Conservation (phyloP, 2,113 vertebrate genomes). For the Callipepla squamata region DNA sequence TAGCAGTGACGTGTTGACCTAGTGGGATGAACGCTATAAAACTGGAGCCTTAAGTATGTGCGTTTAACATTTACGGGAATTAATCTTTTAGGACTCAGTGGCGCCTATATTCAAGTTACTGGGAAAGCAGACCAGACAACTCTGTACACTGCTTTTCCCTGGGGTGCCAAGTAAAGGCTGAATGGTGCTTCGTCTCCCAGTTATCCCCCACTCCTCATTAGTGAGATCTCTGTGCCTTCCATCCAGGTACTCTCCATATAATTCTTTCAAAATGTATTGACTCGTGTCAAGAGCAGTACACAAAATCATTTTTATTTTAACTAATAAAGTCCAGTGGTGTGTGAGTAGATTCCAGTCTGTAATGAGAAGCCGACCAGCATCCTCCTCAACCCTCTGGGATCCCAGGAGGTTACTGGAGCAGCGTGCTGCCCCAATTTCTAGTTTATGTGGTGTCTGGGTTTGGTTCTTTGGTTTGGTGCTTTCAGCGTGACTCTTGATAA, state of each 20-base stretch:
- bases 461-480: conserved; percentile 7
- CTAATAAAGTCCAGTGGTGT: neutral
- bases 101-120: neutral
- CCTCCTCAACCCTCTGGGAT: conserved; percentile 1
- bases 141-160: neutral
- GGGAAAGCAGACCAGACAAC: neutral
- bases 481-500: conserved; percentile 34
- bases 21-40: neutral
- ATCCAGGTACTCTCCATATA: neutral
- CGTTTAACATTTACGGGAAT: neutral
- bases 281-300: neutral
- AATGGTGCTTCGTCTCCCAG: neutral
- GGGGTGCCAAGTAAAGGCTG: neutral
- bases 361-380: conserved; percentile 33
- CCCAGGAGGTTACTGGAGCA: conserved; percentile 48
- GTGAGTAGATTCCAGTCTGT: neutral
- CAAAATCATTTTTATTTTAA: neutral
- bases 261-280: neutral
- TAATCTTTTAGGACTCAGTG: neutral
- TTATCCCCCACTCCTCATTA: neutral
- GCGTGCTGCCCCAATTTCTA: conserved; percentile 43
- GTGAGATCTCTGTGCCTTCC: neutral
- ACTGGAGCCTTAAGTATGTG: neutral
- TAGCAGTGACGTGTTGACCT: neutral
- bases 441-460: neutral